Conservation (phyloP, 2,888 invertebrate genomes). For the Agrochola lychnidis region DNA sequence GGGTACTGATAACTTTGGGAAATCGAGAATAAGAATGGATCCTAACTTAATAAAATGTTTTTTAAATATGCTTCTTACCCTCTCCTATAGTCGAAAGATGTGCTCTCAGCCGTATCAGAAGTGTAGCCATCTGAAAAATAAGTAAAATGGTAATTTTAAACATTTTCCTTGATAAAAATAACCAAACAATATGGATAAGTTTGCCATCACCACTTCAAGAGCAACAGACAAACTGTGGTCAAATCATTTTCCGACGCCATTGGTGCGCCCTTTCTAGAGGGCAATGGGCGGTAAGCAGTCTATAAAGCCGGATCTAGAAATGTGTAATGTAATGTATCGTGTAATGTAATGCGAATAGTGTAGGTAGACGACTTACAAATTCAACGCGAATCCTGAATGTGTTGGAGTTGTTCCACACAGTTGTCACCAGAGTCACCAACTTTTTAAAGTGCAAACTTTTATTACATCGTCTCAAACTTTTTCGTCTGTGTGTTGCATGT, state of each 20-base stretch:
- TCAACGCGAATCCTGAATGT: not conserved
- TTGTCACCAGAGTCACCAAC: too few relatives aligned
- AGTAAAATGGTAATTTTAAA: not conserved
- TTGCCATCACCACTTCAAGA: conserved; percentile 4
- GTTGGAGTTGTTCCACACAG: not conserved
- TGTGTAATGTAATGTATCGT: not conserved
- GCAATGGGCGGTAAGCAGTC: not conserved
- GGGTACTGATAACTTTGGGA: too few relatives aligned
- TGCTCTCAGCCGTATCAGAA: conserved; percentile 88
- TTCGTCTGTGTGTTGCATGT: too few relatives aligned
- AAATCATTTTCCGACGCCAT: not conserved
- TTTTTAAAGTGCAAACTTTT: too few relatives aligned
- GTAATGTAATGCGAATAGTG: not conserved
- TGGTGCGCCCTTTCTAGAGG: not conserved
- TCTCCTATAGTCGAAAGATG: conserved; percentile 87
- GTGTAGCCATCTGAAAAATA: conserved; percentile 85
- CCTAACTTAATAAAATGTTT: not conserved
- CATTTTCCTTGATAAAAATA: too few relatives aligned
- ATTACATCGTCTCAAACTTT: too few relatives aligned
- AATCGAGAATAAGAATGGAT: too few relatives aligned
- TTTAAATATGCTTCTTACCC: conserved; percentile 74
- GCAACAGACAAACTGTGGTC: conserved; percentile 1
- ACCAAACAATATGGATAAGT: too few relatives aligned
- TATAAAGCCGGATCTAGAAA: not conserved
- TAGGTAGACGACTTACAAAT: not conserved